Evolutionary conservation across 2,113 vertebrate species (phyloP).

Genomic region (Rana temporaria): DNA sequence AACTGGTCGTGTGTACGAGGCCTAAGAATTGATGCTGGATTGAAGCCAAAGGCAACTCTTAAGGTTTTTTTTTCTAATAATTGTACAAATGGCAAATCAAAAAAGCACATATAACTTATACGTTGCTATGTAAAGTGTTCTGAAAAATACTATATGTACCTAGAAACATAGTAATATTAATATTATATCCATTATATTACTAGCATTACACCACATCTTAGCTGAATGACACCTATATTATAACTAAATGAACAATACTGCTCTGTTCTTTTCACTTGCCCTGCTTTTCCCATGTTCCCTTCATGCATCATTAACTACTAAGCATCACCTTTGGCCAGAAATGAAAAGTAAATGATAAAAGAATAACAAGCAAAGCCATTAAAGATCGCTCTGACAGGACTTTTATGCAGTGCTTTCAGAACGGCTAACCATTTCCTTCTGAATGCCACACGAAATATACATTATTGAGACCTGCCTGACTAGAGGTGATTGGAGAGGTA

Average conservation of each 20-base stretch:
- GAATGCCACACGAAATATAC: conserved; percentile 2
- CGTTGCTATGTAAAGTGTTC: no score
- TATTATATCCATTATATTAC: no score
- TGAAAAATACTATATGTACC: no score
- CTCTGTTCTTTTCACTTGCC: neutral
- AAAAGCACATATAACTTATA: no score
- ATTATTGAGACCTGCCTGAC: neutral
- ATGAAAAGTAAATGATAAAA: conserved; percentile 33
- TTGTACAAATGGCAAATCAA: no score
- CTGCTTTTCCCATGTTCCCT: conserved; percentile 19
- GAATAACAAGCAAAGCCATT: conserved; percentile 2
- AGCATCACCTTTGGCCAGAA: conserved; percentile 30
- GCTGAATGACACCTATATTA: conserved; percentile 1
- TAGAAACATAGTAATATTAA: no score
- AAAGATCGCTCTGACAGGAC: conserved; percentile 38
- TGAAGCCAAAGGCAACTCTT: no score
- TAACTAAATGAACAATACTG: neutral
- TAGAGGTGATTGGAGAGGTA: neutral
- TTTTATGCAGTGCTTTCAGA: conserved; percentile 2
- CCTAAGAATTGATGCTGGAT: no score
- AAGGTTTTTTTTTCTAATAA: no score
- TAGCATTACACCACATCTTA: no score
- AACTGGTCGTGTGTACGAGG: no score
- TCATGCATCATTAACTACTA: conserved; percentile 42
- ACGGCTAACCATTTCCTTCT: neutral